These are phyloP conservation scores for Actinia equina DNA, from an alignment of 64 coral and sea anemone species.

Conservation along the genomic window DNA sequence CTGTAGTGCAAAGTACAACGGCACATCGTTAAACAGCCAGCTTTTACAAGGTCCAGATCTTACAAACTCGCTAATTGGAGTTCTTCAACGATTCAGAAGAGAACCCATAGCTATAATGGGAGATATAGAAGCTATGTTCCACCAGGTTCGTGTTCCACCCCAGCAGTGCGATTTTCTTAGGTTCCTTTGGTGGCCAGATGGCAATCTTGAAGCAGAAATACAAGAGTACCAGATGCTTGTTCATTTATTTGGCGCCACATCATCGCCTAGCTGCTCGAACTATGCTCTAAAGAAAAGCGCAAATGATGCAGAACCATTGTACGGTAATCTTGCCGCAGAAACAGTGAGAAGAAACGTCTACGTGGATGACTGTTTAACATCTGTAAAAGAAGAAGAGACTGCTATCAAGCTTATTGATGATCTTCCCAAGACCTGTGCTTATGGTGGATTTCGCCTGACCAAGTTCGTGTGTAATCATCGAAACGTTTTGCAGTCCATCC, in stretches of 20 bases:
- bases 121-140: conserved; percentile 46
- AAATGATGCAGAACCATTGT: not conserved
- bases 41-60: conserved; percentile 52
- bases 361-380: conserved; percentile 16
- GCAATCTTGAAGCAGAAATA: conserved; percentile 15
- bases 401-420: conserved; percentile 14
- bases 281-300: conserved; percentile 17
- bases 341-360: conserved; percentile 31
- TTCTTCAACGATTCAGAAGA: conserved; percentile 41
- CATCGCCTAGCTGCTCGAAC: conserved; percentile 25
- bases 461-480: conserved; percentile 26
- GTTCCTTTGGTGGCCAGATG: conserved; percentile 68
- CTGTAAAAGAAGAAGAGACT: not conserved
- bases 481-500: conserved; percentile 24
- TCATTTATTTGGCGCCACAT: conserved; percentile 48
- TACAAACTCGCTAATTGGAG: conserved; percentile 28
- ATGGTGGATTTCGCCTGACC: conserved; percentile 31
- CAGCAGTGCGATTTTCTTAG: conserved; percentile 38
- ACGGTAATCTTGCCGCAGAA: conserved; percentile 5
- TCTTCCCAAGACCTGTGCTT: conserved; percentile 6
- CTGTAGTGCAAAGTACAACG: conserved; percentile 36
- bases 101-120: conserved; percentile 19
- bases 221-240: conserved; percentile 47
- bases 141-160: conserved; percentile 44
- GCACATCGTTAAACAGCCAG: conserved; percentile 40